Percentiles rank a stretch among this genome's conserved stretches.
These are phyloP conservation scores for Propithecus coquereli DNA, from an alignment of 2,113 vertebrate genomes.

Conservation along the genomic window DNA sequence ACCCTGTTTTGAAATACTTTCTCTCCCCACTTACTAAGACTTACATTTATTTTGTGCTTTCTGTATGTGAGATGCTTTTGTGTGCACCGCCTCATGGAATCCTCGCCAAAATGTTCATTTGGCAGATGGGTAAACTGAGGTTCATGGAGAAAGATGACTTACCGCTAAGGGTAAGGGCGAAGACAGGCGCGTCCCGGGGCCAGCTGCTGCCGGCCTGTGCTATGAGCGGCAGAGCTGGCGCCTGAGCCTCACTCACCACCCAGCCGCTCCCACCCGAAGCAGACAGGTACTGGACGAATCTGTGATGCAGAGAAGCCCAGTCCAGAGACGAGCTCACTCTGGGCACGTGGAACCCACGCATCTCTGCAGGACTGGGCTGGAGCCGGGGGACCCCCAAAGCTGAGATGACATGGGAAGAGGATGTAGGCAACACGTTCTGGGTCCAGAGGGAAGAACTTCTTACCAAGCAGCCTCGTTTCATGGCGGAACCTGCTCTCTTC, in stretches of 20 bases:
- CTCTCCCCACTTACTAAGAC: background rate
- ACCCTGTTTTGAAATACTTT: background rate
- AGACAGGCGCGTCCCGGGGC: background rate
- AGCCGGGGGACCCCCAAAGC: background rate
- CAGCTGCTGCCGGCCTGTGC: background rate
- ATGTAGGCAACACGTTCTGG: background rate
- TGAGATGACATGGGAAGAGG: background rate
- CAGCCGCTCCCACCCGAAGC: background rate
- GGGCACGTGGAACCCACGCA: background rate
- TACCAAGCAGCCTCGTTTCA: background rate
- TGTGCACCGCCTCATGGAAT: too few species aligned
- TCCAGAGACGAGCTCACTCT: background rate
- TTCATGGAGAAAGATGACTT: background rate
- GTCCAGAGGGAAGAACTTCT: background rate
- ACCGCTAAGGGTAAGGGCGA: background rate
- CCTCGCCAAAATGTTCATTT: too few species aligned
- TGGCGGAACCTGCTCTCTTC: background rate
- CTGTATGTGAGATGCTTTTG: too few species aligned
- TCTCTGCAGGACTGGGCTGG: background rate
- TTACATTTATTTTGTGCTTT: too few species aligned
- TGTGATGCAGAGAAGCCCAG: accelerated
- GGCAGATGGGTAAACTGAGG: background rate
- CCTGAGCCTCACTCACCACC: background rate
- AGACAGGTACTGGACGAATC: accelerated
- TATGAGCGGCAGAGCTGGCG: background rate